phyloP scores from a whole-genome alignment of 1,140 invertebrate genomes.

The Drosophila neocordata region DNA sequence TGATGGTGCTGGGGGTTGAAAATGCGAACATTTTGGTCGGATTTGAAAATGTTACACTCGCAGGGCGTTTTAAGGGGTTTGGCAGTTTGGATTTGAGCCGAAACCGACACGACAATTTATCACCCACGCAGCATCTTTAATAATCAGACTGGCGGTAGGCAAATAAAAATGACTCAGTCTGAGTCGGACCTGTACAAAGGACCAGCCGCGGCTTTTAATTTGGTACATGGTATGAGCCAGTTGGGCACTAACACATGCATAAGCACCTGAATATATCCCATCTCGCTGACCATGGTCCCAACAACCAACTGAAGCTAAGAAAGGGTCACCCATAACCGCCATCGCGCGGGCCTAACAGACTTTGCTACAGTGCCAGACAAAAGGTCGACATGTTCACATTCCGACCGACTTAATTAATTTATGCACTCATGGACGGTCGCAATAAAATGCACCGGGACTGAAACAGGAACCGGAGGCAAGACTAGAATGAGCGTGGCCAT shows the following conservation, averaged over 20 bases:
- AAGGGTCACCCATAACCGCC: conserved; percentile 51
- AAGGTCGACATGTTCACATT: conserved; percentile 82
- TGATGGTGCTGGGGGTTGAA: conserved; percentile 57
- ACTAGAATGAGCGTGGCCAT: conserved; percentile 21
- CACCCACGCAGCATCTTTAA: conserved; percentile 83
- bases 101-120: conserved; percentile 78
- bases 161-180: conserved; percentile 76
- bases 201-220: conserved; percentile 77
- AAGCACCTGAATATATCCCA: conserved; percentile 11
- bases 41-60: conserved; percentile 67
- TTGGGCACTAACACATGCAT: conserved; percentile 39
- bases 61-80: conserved; percentile 11
- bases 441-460: conserved; percentile 46
- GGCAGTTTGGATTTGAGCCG: conserved; percentile 2
- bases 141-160: conserved; percentile 76
- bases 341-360: conserved; percentile 37
- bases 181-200: conserved; percentile 59
- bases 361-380: conserved; percentile 76
- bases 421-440: conserved; percentile 75
- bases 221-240: conserved; percentile 69
- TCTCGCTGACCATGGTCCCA: conserved; percentile 18
- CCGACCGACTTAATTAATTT: conserved; percentile 82
- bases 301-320: background rate
- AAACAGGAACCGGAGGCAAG: conserved; percentile 11
- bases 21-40: conserved; percentile 31